Conservation (phyloP, 2,797 vertebrate genomes). For the Xiphorhynchus erythropygius region DNA sequence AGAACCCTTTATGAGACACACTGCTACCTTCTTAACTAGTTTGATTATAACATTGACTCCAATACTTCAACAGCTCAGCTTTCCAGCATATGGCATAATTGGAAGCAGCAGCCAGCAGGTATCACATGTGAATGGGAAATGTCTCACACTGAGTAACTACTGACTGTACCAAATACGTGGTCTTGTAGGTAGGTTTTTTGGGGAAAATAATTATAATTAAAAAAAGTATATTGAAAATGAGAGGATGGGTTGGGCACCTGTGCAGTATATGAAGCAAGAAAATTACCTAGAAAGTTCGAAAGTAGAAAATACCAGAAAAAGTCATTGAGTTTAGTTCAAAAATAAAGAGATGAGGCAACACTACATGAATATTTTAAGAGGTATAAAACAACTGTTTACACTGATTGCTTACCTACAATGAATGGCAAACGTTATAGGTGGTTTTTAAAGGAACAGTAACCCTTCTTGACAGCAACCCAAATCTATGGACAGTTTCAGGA, state of each 20-base stretch:
- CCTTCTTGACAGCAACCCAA: neutral
- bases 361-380: neutral
- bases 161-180: slow-evolving; percentile 55
- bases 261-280: neutral
- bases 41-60: slow-evolving; percentile 69
- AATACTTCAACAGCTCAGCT: slow-evolving; percentile 59
- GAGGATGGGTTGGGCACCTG: neutral
- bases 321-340: neutral
- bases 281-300: slow-evolving; percentile 38
- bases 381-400: neutral
- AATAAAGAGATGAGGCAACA: neutral
- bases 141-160: slow-evolving; percentile 63
- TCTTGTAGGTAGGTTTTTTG: slow-evolving; percentile 18
- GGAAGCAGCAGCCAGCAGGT: slow-evolving; percentile 72
- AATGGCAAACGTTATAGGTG: neutral
- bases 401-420: neutral
- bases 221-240: slow-evolving; percentile 26
- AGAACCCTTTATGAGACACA: slow-evolving; percentile 54
- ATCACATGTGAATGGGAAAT: slow-evolving; percentile 55
- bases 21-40: slow-evolving; percentile 56
- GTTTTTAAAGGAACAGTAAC: neutral
- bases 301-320: neutral
- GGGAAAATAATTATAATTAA: neutral
- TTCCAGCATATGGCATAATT: slow-evolving; percentile 71
- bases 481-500: neutral